Evolutionary conservation across 2,888 invertebrate species (phyloP).

Genomic region (Dusona sp.): DNA sequence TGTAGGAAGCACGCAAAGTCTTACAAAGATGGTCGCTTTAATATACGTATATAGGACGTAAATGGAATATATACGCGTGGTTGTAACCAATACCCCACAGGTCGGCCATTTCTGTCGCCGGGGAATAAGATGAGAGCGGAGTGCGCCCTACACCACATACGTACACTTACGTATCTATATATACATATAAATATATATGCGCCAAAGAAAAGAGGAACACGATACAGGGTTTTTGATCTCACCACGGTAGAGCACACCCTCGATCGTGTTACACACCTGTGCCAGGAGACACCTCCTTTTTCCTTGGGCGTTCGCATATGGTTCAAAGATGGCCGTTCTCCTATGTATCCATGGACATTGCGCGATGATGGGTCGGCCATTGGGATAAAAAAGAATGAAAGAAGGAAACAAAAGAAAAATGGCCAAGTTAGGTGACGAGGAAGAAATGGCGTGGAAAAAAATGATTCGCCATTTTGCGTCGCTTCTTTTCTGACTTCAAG

Average conservation of each 20-base stretch:
- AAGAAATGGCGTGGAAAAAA: slow-evolving; percentile 9
- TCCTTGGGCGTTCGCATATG: slow-evolving; percentile 57
- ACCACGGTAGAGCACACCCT: slow-evolving; percentile 82
- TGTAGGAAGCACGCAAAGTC: slow-evolving; percentile 77
- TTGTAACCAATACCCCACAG: slow-evolving; percentile 82
- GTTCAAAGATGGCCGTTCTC: slow-evolving; percentile 63
- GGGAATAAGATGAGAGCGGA: slow-evolving; percentile 69
- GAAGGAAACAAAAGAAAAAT: not conserved
- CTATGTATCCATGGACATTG: slow-evolving; percentile 30
- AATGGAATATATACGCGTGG: slow-evolving; percentile 45
- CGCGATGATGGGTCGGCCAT: slow-evolving; percentile 12
- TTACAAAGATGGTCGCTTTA: slow-evolving; percentile 82
- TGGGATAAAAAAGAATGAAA: not conserved
- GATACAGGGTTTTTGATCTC: slow-evolving; percentile 83
- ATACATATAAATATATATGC: slow-evolving; percentile 3
- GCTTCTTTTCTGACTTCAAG: no score
- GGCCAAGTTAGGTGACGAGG: not conserved
- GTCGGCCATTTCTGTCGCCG: slow-evolving; percentile 79
- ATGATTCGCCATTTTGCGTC: slow-evolving; percentile 15
- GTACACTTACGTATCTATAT: slow-evolving; percentile 2
- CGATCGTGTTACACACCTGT: slow-evolving; percentile 82
- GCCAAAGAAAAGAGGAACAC: slow-evolving; percentile 75
- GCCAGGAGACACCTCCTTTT: slow-evolving; percentile 75
- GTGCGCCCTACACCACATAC: slow-evolving; percentile 69
- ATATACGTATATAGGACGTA: slow-evolving; percentile 14